Conservation (phyloP, 2,888 invertebrate genomes). For the Pediacus dermestoides region DNA sequence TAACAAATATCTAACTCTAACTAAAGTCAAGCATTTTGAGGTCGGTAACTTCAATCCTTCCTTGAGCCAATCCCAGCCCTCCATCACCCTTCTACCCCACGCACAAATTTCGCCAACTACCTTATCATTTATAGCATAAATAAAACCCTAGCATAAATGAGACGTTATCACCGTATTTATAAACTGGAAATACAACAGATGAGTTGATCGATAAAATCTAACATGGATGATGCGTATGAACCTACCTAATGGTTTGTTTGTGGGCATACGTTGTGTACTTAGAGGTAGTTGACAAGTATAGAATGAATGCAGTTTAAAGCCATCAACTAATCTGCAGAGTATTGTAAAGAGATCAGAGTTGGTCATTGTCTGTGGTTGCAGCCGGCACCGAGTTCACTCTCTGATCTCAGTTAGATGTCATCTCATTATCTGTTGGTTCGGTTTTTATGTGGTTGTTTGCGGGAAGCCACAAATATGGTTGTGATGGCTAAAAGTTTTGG, state of each 20-base stretch:
- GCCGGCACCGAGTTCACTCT: slow-evolving; percentile 30
- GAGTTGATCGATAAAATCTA: slow-evolving; percentile 14
- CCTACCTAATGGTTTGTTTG: slow-evolving; percentile 16
- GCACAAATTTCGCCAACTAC: no score
- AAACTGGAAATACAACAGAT: slow-evolving; percentile 11
- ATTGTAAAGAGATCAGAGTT: slow-evolving; percentile 29
- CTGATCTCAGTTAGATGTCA: slow-evolving; percentile 26
- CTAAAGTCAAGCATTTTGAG: no score
- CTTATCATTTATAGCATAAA: no score
- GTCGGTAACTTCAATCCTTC: no score
- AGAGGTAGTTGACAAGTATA: slow-evolving; percentile 10
- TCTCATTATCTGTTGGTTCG: slow-evolving; percentile 29
- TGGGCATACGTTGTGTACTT: slow-evolving; percentile 10
- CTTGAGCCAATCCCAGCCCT: no score
- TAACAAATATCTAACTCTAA: no score
- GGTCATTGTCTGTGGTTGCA: slow-evolving; percentile 34
- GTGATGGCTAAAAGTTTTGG: no score
- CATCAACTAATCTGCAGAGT: slow-evolving; percentile 27
- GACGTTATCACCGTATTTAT: slow-evolving; percentile 14
- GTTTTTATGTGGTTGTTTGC: slow-evolving; percentile 18
- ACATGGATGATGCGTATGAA: no score
- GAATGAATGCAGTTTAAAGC: slow-evolving; percentile 19
- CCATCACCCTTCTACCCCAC: no score
- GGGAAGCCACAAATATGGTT: no score
- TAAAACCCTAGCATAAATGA: slow-evolving; percentile 14